Evolutionary conservation across 2,888 invertebrate genomes (phyloP).

Genomic region (Pyrocoelia pectoralis): DNA sequence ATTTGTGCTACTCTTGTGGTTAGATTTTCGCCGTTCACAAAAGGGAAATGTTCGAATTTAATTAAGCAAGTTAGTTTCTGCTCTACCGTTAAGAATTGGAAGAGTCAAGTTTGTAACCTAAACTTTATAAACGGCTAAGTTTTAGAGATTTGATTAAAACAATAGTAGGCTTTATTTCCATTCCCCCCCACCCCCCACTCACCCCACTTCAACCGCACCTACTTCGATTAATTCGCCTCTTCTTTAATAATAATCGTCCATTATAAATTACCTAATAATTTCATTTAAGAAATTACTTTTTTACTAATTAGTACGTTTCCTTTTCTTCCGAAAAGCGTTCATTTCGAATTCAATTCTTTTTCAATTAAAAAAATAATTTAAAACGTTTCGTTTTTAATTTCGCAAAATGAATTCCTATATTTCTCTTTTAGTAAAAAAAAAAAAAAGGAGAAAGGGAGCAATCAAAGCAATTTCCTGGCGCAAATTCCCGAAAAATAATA

Average conservation of each 20-base stretch:
- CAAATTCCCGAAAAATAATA: constrained; percentile 27
- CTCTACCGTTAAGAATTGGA: constrained; percentile 25
- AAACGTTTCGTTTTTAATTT: constrained; percentile 9
- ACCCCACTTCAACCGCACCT: too few relatives aligned
- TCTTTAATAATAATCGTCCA: constrained; percentile 13
- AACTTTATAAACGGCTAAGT: constrained; percentile 29
- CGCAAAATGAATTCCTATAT: constrained; percentile 6
- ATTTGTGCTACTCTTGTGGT: constrained; percentile 17
- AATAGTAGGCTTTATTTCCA: constrained; percentile 20
- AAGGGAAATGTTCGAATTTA: constrained; percentile 32
- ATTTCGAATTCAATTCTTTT: constrained; percentile 9
- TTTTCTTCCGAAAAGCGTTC: constrained; percentile 1
- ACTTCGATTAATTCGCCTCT: constrained; percentile 19
- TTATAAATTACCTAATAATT: constrained; percentile 16
- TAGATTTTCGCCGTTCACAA: constrained; percentile 27
- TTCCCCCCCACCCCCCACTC: neutral
- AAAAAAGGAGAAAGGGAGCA: constrained; percentile 2
- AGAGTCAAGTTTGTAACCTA: constrained; percentile 24
- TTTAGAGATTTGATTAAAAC: constrained; percentile 31
- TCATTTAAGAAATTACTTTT: constrained; percentile 14
- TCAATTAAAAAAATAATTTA: constrained; percentile 13
- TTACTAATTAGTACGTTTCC: constrained; percentile 7
- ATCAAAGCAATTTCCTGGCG: constrained; percentile 30
- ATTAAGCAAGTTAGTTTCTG: constrained; percentile 29
- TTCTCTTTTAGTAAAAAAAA: neutral